These are phyloP conservation scores for Drosophila miranda DNA, from an alignment of 1,140 invertebrate species.

Conservation along the genomic window DNA sequence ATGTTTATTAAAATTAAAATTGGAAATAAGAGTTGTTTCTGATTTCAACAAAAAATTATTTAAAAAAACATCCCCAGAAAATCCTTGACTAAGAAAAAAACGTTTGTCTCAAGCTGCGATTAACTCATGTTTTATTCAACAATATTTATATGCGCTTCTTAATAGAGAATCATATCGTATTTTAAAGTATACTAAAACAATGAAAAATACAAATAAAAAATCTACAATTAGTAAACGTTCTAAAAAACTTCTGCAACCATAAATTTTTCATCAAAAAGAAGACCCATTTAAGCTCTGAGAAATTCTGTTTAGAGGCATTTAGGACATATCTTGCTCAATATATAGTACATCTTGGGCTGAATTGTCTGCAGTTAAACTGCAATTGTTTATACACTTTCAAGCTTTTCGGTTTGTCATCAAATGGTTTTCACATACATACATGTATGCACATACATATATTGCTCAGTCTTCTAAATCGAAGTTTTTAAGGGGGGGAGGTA, in stretches of 20 bases:
- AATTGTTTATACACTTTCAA: constrained; percentile 9
- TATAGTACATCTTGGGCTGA: constrained; percentile 20
- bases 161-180: not conserved
- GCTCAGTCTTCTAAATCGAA: constrained; percentile 42
- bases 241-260: not conserved
- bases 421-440: too few species aligned
- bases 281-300: constrained; percentile 3
- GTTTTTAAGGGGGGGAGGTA: not conserved
- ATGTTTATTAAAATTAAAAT: too few species aligned
- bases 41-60: too few species aligned
- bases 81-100: too few species aligned
- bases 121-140: constrained; percentile 42
- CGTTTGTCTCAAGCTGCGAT: not conserved
- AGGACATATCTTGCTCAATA: constrained; percentile 13
- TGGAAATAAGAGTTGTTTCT: too few species aligned
- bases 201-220: not conserved
- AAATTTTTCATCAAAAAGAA: constrained; percentile 1
- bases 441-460: constrained; percentile 8
- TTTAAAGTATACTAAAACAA: constrained; percentile 9
- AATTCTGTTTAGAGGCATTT: constrained; percentile 8
- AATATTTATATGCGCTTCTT: constrained; percentile 22
- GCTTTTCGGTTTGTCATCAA: constrained; percentile 16
- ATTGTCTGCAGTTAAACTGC: constrained; percentile 23
- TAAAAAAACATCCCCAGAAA: too few species aligned
- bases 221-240: constrained; percentile 2